Evolutionary conservation across 1,140 invertebrate genomes (phyloP).

Genomic region (Tenebrio molitor): DNA sequence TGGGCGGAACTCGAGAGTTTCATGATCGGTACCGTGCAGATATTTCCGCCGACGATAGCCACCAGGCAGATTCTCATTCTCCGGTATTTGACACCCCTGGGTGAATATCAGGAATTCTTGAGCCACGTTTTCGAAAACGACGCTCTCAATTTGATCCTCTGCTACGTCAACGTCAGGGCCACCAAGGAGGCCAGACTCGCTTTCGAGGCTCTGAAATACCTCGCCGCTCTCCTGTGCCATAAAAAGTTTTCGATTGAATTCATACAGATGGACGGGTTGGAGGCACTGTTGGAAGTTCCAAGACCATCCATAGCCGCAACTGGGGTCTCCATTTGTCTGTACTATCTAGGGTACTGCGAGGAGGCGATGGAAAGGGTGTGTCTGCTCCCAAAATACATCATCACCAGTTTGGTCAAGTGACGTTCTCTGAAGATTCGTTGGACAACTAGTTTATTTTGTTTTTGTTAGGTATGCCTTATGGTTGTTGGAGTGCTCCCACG

Average conservation of each 20-base stretch:
- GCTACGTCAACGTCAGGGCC: constrained; percentile 91
- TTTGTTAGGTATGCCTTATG: constrained; percentile 86
- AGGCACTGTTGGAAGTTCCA: constrained; percentile 88
- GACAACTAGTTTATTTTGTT: too few species aligned
- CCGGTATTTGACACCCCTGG: constrained; percentile 93
- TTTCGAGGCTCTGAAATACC: constrained; percentile 95
- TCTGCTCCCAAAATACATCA: constrained; percentile 81
- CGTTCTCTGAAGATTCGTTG: too few species aligned
- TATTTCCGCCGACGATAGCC: constrained; percentile 87
- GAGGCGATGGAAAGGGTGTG: constrained; percentile 98
- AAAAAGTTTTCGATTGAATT: constrained; percentile 99
- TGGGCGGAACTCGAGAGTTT: constrained; percentile 92
- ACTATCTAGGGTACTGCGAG: constrained; percentile 97
- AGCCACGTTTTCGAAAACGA: constrained; percentile 90
- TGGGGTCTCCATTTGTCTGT: constrained; percentile 95
- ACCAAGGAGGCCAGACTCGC: constrained; percentile 91
- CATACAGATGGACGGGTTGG: constrained; percentile 86
- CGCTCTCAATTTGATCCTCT: constrained; percentile 89
- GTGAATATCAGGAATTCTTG: constrained; percentile 97
- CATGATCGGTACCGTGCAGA: constrained; percentile 85
- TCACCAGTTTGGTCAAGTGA: constrained; percentile 85
- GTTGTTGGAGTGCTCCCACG: constrained; percentile 95
- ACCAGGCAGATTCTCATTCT: constrained; percentile 94
- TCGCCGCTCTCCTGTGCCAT: constrained; percentile 93
- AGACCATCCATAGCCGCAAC: constrained; percentile 94